Evolutionary conservation across 2,888 invertebrate genomes (phyloP), one percentile per base, ranked within the genome.

Genomic region (Eurois occulta): DNA sequence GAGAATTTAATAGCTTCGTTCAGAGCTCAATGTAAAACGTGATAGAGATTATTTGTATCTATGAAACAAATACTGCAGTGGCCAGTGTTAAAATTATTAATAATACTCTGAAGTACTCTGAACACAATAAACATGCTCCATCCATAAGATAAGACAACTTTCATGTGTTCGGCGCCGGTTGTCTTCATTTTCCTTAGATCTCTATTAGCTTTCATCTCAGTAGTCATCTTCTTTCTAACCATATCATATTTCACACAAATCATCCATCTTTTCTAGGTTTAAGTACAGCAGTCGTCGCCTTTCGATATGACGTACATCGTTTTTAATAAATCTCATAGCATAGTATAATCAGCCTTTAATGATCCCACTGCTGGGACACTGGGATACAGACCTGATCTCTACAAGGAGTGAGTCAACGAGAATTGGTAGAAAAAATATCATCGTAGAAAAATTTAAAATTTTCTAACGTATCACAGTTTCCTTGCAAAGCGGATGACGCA

Each of bases 401-500:
- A 18, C 18, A 60, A 18, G 8, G 2, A 8, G 18, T 2, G 6
- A 6, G 1, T 6, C n/a, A n/a, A 2, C 13, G n/a, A n/a, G n/a
- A 13, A 8, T 4, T 35, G 7, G 5, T 11, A 35, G 32, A 41
- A 65, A 41, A 41, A 65, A 38, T 3, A 0, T 24, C 35, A 11
- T 35, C 35, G 24, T 11, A 6, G n/a, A 68, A 83, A 79, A 81
- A 32, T 1, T 1, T 16, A 8, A 21, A 28, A 6, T 28, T 32
- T 64, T 78, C 18, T 13, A 46, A 86, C 78, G 16, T 84, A 78
- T 60, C 16, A 3, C 69, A 72, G 72, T 84, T 84, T 83, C 62
- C 1, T 46, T 38, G 21, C 38, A 41, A 58, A 48, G 21, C 79
- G 48, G 66, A 70, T 84, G 86, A 86, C 84, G 64, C 58, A 86